Evolutionary conservation across 2,797 vertebrate species (phyloP).

Genomic region (Hippopotamyrus pictus): DNA sequence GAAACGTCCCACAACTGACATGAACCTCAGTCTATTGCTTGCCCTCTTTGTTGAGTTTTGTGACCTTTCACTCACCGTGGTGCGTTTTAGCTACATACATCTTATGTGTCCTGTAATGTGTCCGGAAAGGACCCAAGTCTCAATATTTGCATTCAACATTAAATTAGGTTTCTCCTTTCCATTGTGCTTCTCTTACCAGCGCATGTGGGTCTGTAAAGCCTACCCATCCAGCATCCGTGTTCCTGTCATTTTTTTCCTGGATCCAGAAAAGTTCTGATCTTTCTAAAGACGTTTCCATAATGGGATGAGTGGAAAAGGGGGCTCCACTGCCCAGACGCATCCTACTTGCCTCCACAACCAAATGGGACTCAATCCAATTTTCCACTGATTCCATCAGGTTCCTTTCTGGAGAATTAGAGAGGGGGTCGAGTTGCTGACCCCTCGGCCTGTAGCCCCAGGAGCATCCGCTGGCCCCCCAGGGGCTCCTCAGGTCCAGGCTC

Average conservation of each 20-base stretch:
- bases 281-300: constrained; percentile 78
- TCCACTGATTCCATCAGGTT: constrained; percentile 92
- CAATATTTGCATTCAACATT: not conserved
- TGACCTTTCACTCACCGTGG: not conserved
- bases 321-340: not conserved
- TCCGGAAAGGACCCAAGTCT: not conserved
- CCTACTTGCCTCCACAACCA: constrained; percentile 67
- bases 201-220: constrained; percentile 24
- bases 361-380: constrained; percentile 98
- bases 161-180: not conserved
- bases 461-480: not conserved
- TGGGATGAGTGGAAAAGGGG: constrained; percentile 70
- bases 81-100: not conserved
- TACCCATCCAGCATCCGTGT: constrained; percentile 19
- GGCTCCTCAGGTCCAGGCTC: not conserved
- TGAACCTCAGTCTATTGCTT: not conserved
- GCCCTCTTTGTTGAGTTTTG: not conserved
- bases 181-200: constrained; percentile 29
- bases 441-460: not conserved
- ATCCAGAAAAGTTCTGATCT: constrained; percentile 79
- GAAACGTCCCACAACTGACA: not conserved
- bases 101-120: not conserved
- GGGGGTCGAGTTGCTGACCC: constrained; percentile 18
- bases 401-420: constrained; percentile 76
- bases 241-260: constrained; percentile 63